Evolutionary conservation across 2,113 vertebrate species (phyloP), one percentile per base, ranked within the genome.

Genomic region (Coptodon rendalli): DNA sequence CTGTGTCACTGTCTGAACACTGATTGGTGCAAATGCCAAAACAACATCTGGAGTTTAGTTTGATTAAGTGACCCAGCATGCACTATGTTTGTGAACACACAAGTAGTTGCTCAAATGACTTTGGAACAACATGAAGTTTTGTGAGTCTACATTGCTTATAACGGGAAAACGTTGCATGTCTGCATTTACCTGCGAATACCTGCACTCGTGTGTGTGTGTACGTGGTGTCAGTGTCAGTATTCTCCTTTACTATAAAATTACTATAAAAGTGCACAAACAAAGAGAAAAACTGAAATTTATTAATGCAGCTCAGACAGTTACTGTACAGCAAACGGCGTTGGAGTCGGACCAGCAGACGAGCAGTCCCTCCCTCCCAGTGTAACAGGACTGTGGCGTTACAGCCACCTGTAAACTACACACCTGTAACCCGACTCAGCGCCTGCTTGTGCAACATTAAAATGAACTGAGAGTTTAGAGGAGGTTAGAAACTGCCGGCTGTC

Each of bases 201-300:
- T 34, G 6, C 29, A 4, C 16, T 5, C 1, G 0, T 6, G 29
- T 34, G 14, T 22, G 9, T 1, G 57, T 1, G 59, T 17, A 2
- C 0, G 2, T 66, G 61, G 4, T 66, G 38, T 8, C 36, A 22
- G 57, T 61, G 22, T 10, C 22, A 24, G 2, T 29, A 4, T 54
- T 43, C 13, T n/a, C 50, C 16, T 83, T 52, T 53, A 9, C 6
- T 22, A 59, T 54, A 82, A 90, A 87, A 87, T 11, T 5, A n/a
- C n/a, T n/a, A n/a, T 83, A 53, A 73, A 82, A 22, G 27, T 11
- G 19, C 61, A 66, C 16, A 19, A 86, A 91, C n/a, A 80, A 90
- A 92, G 89, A 91, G 91, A 91, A 89, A 85, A 90, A 89, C 80
- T 57, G 86, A 89, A 53, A 50, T 95, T 95, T 95, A 94, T 95